Conservation (phyloP, 2,797 vertebrate genomes). For the Catharus ustulatus region DNA sequence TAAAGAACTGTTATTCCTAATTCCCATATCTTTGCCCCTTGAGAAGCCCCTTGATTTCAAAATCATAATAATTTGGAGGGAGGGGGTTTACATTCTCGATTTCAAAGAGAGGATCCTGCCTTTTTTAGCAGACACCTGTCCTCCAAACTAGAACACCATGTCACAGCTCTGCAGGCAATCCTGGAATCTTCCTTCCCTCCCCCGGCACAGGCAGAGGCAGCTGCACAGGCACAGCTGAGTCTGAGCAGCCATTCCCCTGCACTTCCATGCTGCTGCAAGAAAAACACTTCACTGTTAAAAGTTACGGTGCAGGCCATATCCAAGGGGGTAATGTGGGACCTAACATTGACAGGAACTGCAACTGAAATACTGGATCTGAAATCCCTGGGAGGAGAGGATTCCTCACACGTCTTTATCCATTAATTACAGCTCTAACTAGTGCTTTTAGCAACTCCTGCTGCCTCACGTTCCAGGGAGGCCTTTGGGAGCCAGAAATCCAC, state of each 20-base stretch:
- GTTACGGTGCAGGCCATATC: not conserved
- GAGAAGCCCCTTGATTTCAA: no score
- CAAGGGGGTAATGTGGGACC: not conserved
- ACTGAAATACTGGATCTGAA: not conserved
- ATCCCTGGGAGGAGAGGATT: not conserved
- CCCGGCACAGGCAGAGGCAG: not conserved
- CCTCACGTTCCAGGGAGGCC: not conserved
- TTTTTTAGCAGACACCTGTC: no score
- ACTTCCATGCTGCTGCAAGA: not conserved
- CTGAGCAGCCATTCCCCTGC: not conserved
- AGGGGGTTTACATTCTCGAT: no score
- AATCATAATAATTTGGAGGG: no score
- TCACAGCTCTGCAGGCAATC: not conserved
- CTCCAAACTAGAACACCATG: no score
- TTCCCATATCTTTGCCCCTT: no score
- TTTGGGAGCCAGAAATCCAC: not conserved
- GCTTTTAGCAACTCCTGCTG: not conserved
- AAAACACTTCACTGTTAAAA: not conserved
- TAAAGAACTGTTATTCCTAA: no score
- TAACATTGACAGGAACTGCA: not conserved
- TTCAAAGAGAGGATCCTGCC: no score
- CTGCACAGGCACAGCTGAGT: not conserved
- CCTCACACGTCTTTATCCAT: not conserved
- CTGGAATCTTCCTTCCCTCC: not conserved
- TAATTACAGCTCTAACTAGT: not conserved